Percentiles rank a stretch among this genome's conserved stretches.
These are phyloP conservation scores for Engraulis encrasicolus DNA, from an alignment of 2,113 vertebrate genomes.

Conservation along the genomic window DNA sequence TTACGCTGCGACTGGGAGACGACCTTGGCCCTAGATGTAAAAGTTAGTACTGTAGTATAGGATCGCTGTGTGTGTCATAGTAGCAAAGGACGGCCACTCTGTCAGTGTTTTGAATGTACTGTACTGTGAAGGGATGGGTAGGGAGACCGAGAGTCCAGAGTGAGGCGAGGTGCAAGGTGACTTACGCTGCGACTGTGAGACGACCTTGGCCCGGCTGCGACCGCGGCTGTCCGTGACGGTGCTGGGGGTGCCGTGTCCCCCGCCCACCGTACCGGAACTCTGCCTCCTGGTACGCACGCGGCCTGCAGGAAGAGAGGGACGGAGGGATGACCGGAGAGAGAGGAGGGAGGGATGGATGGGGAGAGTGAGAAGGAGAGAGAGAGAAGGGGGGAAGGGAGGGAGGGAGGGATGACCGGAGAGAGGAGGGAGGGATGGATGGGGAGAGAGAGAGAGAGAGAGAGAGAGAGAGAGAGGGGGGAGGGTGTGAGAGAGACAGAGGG, in stretches of 20 bases:
- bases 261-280: slow-evolving; percentile 87
- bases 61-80: too few species aligned
- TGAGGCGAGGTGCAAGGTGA: slow-evolving; percentile 26
- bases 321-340: neutral
- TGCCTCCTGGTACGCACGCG: slow-evolving; percentile 92
- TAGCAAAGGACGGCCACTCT: too few species aligned
- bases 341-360: neutral
- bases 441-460: neutral
- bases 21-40: too few species aligned
- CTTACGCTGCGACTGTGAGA: slow-evolving; percentile 99
- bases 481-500: too few species aligned
- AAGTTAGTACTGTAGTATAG: too few species aligned
- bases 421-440: neutral
- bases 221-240: slow-evolving; percentile 88
- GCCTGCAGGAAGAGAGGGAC: slow-evolving; percentile 70
- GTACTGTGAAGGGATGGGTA: neutral
- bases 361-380: neutral
- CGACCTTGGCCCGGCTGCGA: slow-evolving; percentile 95
- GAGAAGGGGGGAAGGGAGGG: neutral
- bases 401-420: neutral
- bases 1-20: too few species aligned
- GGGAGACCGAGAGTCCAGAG: neutral
- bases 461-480: too few species aligned
- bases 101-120: too few species aligned
- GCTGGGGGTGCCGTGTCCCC: slow-evolving; percentile 71